Evolutionary conservation across 2,888 invertebrate genomes (phyloP).

Genomic region (Scaptomyza cyrtandrae): DNA sequence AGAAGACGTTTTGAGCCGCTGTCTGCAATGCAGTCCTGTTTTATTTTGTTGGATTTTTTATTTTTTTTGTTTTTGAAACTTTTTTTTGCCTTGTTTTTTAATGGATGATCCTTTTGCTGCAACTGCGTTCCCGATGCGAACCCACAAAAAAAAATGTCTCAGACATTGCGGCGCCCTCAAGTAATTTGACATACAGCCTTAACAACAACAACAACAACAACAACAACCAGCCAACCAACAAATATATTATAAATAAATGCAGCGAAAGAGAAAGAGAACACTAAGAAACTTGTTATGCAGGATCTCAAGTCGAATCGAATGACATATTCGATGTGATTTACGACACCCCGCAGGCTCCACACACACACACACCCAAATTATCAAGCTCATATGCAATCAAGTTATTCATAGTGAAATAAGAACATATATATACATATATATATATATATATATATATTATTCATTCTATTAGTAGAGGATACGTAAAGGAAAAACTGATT

Average conservation of each 20-base stretch:
- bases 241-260: slow-evolving; percentile 36
- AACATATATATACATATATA: too few relatives aligned
- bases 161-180: slow-evolving; percentile 77
- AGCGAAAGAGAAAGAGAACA: slow-evolving; percentile 8
- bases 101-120: slow-evolving; percentile 48
- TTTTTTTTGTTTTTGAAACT: slow-evolving; percentile 1
- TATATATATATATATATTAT: too few relatives aligned
- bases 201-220: too few relatives aligned
- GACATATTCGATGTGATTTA: slow-evolving; percentile 69
- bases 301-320: slow-evolving; percentile 69
- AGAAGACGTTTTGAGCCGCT: slow-evolving; percentile 46
- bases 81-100: too few relatives aligned
- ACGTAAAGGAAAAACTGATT: too few relatives aligned
- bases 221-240: too few relatives aligned
- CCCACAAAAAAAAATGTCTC: slow-evolving; percentile 75
- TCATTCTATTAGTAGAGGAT: too few relatives aligned
- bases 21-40: slow-evolving; percentile 47
- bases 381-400: too few relatives aligned
- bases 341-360: slow-evolving; percentile 46
- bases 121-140: slow-evolving; percentile 53
- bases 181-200: slow-evolving; percentile 80
- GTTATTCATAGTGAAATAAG: neutral
- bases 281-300: slow-evolving; percentile 71
- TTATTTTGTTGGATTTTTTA: neutral
- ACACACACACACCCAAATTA: slow-evolving; percentile 13